phyloP scores from a whole-genome alignment of 2,797 vertebrate genomes.

The Parotocinclus haroldoi region DNA sequence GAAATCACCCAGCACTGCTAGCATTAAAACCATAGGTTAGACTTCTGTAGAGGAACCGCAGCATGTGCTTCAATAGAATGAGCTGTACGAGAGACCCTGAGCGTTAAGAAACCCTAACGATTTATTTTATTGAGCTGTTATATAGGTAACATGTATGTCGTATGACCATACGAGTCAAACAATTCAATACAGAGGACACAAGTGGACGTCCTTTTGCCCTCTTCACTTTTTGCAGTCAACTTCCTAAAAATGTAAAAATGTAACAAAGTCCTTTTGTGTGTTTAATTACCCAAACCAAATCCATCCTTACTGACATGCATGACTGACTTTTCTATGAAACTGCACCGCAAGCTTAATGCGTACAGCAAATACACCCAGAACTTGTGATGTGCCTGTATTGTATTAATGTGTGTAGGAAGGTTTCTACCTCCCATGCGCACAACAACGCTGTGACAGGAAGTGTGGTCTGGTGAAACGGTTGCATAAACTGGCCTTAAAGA shows the following conservation, averaged over 20 bases:
- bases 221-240: background rate
- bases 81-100: background rate
- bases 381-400: background rate
- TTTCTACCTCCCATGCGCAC: background rate
- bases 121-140: background rate
- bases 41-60: slow-evolving; percentile 37
- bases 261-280: background rate
- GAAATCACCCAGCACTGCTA: slow-evolving; percentile 52
- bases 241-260: background rate
- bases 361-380: too few species aligned
- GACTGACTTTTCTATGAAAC: too few species aligned
- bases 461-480: slow-evolving; percentile 8
- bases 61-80: slow-evolving; percentile 12
- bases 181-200: background rate
- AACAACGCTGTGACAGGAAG: slow-evolving; percentile 29
- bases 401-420: background rate
- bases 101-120: background rate
- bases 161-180: background rate
- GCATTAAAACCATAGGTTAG: slow-evolving; percentile 33
- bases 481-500: slow-evolving; percentile 31
- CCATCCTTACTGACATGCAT: too few species aligned
- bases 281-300: too few species aligned
- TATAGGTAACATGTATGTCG: background rate
- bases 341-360: too few species aligned
- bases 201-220: background rate